These are phyloP conservation scores for Drosophila gaucha DNA, from an alignment of 2,888 invertebrate species.

Conservation along the genomic window DNA sequence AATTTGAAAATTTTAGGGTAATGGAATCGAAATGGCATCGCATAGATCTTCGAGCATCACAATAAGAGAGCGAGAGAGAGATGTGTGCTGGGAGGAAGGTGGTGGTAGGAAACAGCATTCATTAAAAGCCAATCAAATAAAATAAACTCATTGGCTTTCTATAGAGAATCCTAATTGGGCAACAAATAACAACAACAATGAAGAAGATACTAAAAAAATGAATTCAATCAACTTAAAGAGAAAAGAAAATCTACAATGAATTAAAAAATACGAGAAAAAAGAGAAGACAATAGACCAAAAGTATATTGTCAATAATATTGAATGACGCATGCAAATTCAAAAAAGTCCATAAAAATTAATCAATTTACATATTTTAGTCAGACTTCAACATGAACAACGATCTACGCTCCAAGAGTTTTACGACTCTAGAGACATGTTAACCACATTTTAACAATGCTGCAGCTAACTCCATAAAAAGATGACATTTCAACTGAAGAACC, in stretches of 20 bases:
- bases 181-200: conserved; percentile 50
- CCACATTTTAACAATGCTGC: no score
- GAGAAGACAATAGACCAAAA: conserved; percentile 31
- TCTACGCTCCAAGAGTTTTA: neutral
- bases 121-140: conserved; percentile 71
- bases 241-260: conserved; percentile 41
- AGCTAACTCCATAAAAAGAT: conserved; percentile 11
- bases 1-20: conserved; percentile 45
- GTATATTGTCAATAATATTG: conserved; percentile 30
- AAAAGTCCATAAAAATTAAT: conserved; percentile 36
- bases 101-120: conserved; percentile 40
- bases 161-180: conserved; percentile 72
- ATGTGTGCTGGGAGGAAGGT: neutral
- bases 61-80: neutral
- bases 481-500: neutral
- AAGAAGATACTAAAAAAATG: conserved; percentile 57
- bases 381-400: neutral
- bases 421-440: conserved; percentile 3
- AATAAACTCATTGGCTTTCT: conserved; percentile 77
- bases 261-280: no score
- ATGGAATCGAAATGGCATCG: conserved; percentile 34
- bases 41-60: conserved; percentile 5
- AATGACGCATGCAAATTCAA: conserved; percentile 34
- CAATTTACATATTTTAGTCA: conserved; percentile 50
- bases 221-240: conserved; percentile 56